phyloP scores from a whole-genome alignment of 1,140 invertebrate genomes.

The Euborellia annulipes region DNA sequence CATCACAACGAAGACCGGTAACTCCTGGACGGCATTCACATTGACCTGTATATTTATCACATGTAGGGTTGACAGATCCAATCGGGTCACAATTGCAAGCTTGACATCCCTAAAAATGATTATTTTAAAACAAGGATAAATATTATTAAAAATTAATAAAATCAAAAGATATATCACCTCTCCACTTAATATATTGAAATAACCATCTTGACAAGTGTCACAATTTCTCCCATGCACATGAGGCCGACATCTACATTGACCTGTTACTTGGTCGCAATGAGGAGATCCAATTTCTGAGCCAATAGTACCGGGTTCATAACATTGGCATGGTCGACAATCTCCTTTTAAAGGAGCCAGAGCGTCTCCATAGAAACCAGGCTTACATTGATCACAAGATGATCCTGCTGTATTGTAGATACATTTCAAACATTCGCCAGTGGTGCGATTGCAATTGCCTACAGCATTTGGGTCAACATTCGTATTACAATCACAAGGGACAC shows the following conservation, averaged over 20 bases:
- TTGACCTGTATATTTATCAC: constrained; percentile 63
- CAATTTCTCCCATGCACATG: constrained; percentile 80
- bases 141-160: not conserved
- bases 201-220: constrained; percentile 73
- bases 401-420: constrained; percentile 96
- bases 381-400: constrained; percentile 71
- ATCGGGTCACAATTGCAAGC: constrained; percentile 72
- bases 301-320: constrained; percentile 62
- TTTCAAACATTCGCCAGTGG: constrained; percentile 87
- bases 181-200: constrained; percentile 64
- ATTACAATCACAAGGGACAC: constrained; percentile 83
- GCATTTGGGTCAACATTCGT: constrained; percentile 89
- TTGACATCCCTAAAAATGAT: constrained; percentile 48
- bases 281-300: constrained; percentile 48
- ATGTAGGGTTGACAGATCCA: constrained; percentile 70
- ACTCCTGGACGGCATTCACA: constrained; percentile 76
- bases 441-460: constrained; percentile 83
- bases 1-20: constrained; percentile 68
- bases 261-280: constrained; percentile 62
- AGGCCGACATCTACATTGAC: constrained; percentile 72
- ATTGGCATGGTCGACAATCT: constrained; percentile 77
- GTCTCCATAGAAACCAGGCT: constrained; percentile 77
- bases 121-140: constrained; percentile 2
- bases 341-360: constrained; percentile 74
- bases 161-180: no score